phyloP scores from a whole-genome alignment of 2,888 invertebrate species.

The Bursaphelenchus okinawaensis region DNA sequence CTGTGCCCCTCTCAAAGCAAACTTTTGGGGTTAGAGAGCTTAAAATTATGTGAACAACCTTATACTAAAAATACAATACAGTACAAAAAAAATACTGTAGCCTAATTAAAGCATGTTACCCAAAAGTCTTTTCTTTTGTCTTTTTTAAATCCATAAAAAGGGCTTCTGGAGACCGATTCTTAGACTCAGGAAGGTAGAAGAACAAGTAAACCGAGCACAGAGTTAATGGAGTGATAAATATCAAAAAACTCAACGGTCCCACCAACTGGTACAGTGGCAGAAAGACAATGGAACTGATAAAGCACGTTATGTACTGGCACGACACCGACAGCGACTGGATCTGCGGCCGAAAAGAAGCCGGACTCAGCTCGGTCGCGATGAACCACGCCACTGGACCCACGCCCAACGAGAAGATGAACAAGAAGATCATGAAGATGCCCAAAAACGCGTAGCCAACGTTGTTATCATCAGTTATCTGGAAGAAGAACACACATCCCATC shows the following conservation, averaged over 20 bases:
- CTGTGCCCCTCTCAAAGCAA: too few relatives aligned
- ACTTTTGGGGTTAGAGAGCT: too few relatives aligned
- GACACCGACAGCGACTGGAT: constrained; percentile 29
- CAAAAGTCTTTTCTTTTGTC: background rate
- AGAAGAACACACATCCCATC: constrained; percentile 40
- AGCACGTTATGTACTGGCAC: constrained; percentile 42
- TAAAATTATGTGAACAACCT: too few relatives aligned
- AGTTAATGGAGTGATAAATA: constrained; percentile 41
- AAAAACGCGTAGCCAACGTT: constrained; percentile 36
- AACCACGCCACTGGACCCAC: constrained; percentile 47
- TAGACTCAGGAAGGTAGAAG: constrained; percentile 23
- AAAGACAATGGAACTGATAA: constrained; percentile 43
- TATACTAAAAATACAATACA: too few relatives aligned
- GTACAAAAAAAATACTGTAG: too few relatives aligned
- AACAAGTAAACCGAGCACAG: constrained; percentile 36
- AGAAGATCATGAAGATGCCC: constrained; percentile 34
- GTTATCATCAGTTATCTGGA: constrained; percentile 16
- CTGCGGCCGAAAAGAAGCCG: constrained; percentile 18
- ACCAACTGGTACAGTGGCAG: constrained; percentile 29
- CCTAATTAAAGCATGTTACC: too few relatives aligned
- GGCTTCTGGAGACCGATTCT: constrained; percentile 20
- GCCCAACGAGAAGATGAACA: constrained; percentile 41
- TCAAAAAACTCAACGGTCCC: constrained; percentile 38
- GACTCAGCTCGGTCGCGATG: constrained; percentile 44
- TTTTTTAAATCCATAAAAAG: constrained; percentile 19